Conservation (phyloP, 2,113 vertebrate species). For the Origma solitaria region DNA sequence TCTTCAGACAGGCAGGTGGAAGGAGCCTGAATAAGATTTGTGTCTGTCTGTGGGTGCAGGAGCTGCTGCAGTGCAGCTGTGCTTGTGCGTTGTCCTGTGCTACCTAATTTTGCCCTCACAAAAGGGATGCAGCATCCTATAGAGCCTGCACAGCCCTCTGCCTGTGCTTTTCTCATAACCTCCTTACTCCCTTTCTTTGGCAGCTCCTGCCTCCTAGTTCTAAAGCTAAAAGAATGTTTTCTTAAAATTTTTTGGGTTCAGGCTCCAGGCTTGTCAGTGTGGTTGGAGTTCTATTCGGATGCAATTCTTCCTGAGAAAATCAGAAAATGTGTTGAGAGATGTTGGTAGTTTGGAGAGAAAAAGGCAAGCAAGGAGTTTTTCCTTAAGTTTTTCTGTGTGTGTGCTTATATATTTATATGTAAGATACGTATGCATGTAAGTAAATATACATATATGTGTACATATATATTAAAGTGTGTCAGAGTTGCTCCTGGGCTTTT, state of each 20-base stretch:
- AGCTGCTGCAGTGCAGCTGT: neutral
- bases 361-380: neutral
- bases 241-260: neutral
- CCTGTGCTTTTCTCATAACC: neutral
- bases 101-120: neutral
- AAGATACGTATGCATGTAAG: neutral
- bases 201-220: neutral
- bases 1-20: neutral
- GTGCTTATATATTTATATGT: neutral
- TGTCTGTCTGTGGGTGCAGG: neutral
- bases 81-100: neutral
- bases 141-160: neutral
- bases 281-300: neutral
- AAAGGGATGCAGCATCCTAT: neutral
- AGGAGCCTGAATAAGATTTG: neutral
- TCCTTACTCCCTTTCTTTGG: neutral
- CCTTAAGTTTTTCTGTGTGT: neutral
- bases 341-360: neutral
- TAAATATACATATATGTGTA: rapidly evolving
- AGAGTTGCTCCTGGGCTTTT: neutral
- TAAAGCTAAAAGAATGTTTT: neutral
- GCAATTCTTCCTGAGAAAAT: neutral
- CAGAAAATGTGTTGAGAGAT: neutral
- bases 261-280: neutral
- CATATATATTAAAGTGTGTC: neutral